Base-by-base conservation (phyloP, 2,113 vertebrate genomes). In the Pycnonotus jocosus region DNA sequence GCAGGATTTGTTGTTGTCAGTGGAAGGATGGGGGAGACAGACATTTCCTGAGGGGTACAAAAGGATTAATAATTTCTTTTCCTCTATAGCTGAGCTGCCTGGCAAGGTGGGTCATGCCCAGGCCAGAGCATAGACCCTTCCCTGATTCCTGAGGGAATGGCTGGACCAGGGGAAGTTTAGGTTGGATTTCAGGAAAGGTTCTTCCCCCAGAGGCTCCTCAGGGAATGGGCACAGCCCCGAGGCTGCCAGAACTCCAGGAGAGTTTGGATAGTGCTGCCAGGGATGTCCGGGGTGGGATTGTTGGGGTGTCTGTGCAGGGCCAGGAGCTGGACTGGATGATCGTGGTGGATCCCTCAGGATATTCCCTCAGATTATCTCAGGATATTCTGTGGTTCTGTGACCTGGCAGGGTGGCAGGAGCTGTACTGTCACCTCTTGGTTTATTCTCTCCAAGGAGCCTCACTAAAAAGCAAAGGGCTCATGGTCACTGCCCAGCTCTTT, bases 251-350 rank as follows among this genome's bases (percentile, higher is more conserved):
- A 38, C 61, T 89, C 11, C 45, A 27, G 86, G 38, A 40, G 13
- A 0, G 1, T 20, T 61, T 78, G 73, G 54, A 12, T 9, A 57
- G 0, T 1, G 0, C 27, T 61, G 1, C 22, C 22, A 65, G 12
- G 50, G 11, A 18, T 54, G 40, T 4, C 4, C 51, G 58, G 15
- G 12, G 1, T 24, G 77, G 61, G 69, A 15, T 25, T 38, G 2
- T 8, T 66, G 28, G 9, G 25, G 25, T 4, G 50, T 72, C 42
- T 50, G 60, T 4, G 53, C 28, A 58, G 60, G 19, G 4, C 1
- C 51, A 6, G 37, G 51, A 4, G 3, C 5, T 66, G 58, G 5
- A 4, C 5, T 45, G 4, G 1, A 25, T 30, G 33, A 45, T 74
- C n/a, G 1, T 1, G 25, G n/a, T 10, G 45, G 7, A 2, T 45